Base-by-base conservation (phyloP, 2,888 invertebrate species). In the Iphiclides podalirius region DNA sequence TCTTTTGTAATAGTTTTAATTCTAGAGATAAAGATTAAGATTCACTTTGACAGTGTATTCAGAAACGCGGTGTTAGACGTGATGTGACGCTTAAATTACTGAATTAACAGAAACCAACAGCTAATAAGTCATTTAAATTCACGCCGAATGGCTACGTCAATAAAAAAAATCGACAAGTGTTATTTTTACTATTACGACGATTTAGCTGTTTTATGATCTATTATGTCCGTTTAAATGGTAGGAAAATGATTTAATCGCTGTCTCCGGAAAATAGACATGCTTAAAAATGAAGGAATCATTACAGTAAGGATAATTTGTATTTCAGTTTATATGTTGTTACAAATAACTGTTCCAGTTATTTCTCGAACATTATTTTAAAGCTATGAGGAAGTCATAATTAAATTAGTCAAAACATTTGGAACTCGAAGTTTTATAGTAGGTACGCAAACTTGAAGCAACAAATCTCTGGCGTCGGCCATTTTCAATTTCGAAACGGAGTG, bases 401-500 rank as follows among this genome's bases (percentile, higher is more conserved):
- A n/a, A n/a, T n/a, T n/a, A n/a, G n/a, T n/a, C n/a, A n/a, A n/a
- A n/a, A n/a, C n/a, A n/a, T n/a, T n/a, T n/a, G 12, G 44, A 35
- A 50, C 52, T 57, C 52, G 55, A 55, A 52, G 47, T 49, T 62
- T 64, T 55, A 65, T 55, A 46, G 40, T 34, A n/a, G 35, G 45
- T 46, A 58, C 56, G 60, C 61, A 64, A 58, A 54, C 52, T 49
- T 54, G 52, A 33, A 38, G 58, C 63, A 63, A 70, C 63, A 63
- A 61, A 74, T 71, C 79, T 20, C 8, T 77, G n/a, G 70, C 75
- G 77, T 59, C 60, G 70, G 57, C 55, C 63, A 67, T 67, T 71
- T 70, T 65, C 58, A 67, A 67, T 61, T 67, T 66, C 56, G 57
- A 63, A 66, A 68, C 70, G 65, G 67, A 61, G 59, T 57, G 62